A percentile compares a stretch with the other conserved stretches of the same genome.
Evolutionary conservation across 2,113 vertebrate species (phyloP).

Genomic region (Cacatua alba): DNA sequence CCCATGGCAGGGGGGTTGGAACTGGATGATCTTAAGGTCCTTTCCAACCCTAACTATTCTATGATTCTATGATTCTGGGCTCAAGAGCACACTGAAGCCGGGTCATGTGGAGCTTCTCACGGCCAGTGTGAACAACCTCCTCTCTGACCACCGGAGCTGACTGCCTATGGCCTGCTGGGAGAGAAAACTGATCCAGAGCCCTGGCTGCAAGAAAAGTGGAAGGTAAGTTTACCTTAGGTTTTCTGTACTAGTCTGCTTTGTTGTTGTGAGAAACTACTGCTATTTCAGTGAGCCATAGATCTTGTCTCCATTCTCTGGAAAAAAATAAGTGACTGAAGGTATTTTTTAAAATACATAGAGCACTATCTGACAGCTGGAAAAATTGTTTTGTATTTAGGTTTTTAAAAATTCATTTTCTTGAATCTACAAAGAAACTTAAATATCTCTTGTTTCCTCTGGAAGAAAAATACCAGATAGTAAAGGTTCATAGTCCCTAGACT

Average conservation of each 20-base stretch:
- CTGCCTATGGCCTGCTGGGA: not conserved
- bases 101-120: not conserved
- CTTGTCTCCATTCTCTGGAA: not conserved
- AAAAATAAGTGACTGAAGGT: not conserved
- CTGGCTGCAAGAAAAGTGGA: not conserved
- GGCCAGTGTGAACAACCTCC: not conserved
- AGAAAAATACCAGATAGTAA: not conserved
- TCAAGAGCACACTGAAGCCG: not conserved
- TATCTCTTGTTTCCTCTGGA: not conserved
- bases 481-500: not conserved
- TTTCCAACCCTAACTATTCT: too few species aligned
- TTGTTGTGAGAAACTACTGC: not conserved
- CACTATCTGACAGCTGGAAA: not conserved
- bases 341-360: not conserved
- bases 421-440: not conserved
- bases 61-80: not conserved
- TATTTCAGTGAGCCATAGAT: not conserved
- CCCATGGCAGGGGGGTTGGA: too few species aligned
- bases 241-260: not conserved
- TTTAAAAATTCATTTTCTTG: not conserved
- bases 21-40: too few species aligned
- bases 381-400: not conserved
- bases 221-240: not conserved
- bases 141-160: not conserved
- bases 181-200: not conserved